Percentiles rank a stretch among this genome's conserved stretches.
Evolutionary conservation across 2,113 vertebrate species (phyloP).

Genomic region (Eidolon helvum): DNA sequence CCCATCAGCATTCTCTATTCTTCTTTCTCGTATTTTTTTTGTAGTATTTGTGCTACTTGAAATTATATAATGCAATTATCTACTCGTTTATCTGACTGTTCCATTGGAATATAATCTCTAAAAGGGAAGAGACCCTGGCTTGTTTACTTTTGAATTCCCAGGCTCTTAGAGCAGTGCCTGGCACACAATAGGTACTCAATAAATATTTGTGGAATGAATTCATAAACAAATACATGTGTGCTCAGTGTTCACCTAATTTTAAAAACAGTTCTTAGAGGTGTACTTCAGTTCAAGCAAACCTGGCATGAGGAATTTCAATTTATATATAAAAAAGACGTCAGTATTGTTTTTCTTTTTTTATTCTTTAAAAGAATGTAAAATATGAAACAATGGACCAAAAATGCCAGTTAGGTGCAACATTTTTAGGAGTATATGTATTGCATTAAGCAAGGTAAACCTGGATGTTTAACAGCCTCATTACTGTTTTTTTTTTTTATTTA

Average conservation of each 20-base stretch:
- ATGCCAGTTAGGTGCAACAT: background rate
- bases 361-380: slow-evolving; percentile 44
- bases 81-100: slow-evolving; percentile 24
- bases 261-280: slow-evolving; percentile 44
- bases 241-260: slow-evolving; percentile 41
- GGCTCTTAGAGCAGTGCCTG: background rate
- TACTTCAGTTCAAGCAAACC: slow-evolving; percentile 43
- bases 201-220: slow-evolving; percentile 46
- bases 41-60: background rate
- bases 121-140: background rate
- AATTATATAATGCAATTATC: background rate
- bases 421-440: background rate
- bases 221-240: slow-evolving; percentile 9
- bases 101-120: background rate
- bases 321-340: slow-evolving; percentile 3
- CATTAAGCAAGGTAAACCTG: background rate
- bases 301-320: slow-evolving; percentile 24
- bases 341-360: slow-evolving; percentile 38
- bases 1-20: accelerated
- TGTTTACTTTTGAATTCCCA: background rate
- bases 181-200: background rate
- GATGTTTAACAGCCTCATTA: background rate
- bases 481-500: slow-evolving; percentile 21
- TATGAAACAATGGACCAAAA: slow-evolving; percentile 37
- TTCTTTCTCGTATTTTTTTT: background rate